phyloP scores from a whole-genome alignment of 2,888 invertebrate genomes.

The Odontomyia ornata region DNA sequence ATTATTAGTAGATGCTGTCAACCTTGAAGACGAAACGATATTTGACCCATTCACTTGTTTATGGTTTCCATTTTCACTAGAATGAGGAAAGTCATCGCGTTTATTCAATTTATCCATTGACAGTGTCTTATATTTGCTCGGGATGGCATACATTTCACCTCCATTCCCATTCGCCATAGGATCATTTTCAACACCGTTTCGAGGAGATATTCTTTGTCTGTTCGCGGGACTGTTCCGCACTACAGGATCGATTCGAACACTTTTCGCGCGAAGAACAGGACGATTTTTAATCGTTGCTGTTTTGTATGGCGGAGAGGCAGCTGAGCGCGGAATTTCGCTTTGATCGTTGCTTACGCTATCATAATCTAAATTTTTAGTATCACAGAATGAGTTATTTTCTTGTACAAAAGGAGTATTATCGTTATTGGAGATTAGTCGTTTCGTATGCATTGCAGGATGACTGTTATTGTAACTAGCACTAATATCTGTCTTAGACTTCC shows the following conservation, averaged over 20 bases:
- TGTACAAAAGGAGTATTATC: conserved; percentile 12
- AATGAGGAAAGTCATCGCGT: neutral
- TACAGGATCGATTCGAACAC: conserved; percentile 52
- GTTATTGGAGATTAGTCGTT: conserved; percentile 18
- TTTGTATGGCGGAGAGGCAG: conserved; percentile 44
- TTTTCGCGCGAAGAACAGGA: conserved; percentile 57
- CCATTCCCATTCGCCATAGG: neutral
- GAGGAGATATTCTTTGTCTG: conserved; percentile 9
- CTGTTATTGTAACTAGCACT: conserved; percentile 1
- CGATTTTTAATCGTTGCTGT: conserved; percentile 54
- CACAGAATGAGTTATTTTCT: conserved; percentile 54
- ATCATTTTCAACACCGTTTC: neutral
- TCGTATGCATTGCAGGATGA: conserved; percentile 23
- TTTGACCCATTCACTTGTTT: conserved; percentile 48
- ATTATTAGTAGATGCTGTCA: conserved; percentile 51
- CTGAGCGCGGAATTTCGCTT: conserved; percentile 35
- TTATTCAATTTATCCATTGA: conserved; percentile 46
- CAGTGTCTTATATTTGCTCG: conserved; percentile 45
- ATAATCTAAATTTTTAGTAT: conserved; percentile 53
- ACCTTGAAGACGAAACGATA: conserved; percentile 49
- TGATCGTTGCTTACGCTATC: conserved; percentile 43
- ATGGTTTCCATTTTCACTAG: conserved; percentile 2
- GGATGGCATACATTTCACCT: neutral
- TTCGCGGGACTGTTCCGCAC: conserved; percentile 5
- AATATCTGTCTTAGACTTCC: conserved; percentile 52